phyloP scores from a whole-genome alignment of 92 coral and sea anemone genomes.

The Epizoanthus fatuus region DNA sequence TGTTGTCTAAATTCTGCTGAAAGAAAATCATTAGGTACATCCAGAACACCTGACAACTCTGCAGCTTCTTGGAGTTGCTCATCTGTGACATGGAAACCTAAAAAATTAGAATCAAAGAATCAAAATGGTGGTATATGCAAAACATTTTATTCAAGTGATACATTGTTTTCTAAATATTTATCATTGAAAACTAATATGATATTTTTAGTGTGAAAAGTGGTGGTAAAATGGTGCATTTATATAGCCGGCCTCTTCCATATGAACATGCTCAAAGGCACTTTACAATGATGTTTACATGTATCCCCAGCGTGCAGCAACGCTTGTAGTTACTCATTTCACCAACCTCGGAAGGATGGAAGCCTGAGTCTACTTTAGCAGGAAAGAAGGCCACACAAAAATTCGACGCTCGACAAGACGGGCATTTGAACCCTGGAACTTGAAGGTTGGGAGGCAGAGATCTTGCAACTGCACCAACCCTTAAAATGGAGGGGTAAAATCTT shows the following conservation, averaged over 20 bases:
- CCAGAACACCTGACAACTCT: conserved; percentile 25
- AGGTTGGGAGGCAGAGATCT: conserved; percentile 1
- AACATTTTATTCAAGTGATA: no score
- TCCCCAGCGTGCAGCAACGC: conserved; percentile 1
- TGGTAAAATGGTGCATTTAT: conserved; percentile 5
- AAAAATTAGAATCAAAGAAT: neutral
- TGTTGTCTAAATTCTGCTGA: neutral
- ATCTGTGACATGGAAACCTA: conserved; percentile 10
- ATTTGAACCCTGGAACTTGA: neutral
- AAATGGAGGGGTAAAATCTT: conserved; percentile 10
- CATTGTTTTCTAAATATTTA: neutral
- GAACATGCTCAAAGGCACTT: conserved; percentile 7
- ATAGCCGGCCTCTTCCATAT: conserved; percentile 17
- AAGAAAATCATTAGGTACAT: conserved; percentile 22
- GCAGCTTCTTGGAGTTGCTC: conserved; percentile 18
- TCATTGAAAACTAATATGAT: conserved; percentile 20
- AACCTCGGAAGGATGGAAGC: no score
- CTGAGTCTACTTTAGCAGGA: no score
- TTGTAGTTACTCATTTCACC: neutral
- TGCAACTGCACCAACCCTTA: conserved; percentile 15
- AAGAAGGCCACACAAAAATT: no score
- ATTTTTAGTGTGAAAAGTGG: conserved; percentile 5
- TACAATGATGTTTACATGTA: neutral
- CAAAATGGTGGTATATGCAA: no score
- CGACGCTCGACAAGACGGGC: neutral